A percentile compares a stretch with the other conserved stretches of the same genome.
These are phyloP conservation scores for Dasyprocta punctata DNA, from an alignment of 2,113 vertebrate species.

Conservation along the genomic window DNA sequence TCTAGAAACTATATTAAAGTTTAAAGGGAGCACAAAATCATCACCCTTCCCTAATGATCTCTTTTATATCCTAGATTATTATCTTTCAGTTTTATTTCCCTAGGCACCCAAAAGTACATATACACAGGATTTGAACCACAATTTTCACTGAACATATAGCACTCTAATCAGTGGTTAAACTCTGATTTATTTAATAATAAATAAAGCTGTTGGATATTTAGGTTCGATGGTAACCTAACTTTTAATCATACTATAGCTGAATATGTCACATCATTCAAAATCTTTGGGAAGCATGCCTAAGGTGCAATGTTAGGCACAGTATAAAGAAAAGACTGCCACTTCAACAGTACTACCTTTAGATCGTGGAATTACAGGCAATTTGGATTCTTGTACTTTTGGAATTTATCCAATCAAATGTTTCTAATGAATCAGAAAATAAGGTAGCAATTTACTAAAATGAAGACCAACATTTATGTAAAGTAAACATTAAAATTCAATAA, in stretches of 20 bases:
- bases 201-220: neutral
- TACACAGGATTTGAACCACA: neutral
- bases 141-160: neutral
- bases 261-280: neutral
- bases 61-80: constrained; percentile 16
- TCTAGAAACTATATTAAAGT: neutral
- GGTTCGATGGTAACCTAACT: neutral
- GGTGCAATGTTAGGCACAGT: neutral
- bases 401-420: constrained; percentile 37
- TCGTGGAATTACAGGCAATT: constrained; percentile 2
- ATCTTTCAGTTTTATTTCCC: constrained; percentile 13
- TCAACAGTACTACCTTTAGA: constrained; percentile 41
- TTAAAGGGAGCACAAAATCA: constrained; percentile 48
- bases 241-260: neutral
- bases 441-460: constrained; percentile 45
- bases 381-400: constrained; percentile 32
- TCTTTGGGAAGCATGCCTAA: neutral
- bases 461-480: neutral
- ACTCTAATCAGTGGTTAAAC: neutral
- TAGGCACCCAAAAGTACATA: neutral
- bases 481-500: constrained; percentile 42
- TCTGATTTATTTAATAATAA: constrained; percentile 13
- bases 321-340: neutral
- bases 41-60: neutral
- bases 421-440: constrained; percentile 47